Conservation (phyloP, 2,888 invertebrate species). For the Ennomos quercinarius region DNA sequence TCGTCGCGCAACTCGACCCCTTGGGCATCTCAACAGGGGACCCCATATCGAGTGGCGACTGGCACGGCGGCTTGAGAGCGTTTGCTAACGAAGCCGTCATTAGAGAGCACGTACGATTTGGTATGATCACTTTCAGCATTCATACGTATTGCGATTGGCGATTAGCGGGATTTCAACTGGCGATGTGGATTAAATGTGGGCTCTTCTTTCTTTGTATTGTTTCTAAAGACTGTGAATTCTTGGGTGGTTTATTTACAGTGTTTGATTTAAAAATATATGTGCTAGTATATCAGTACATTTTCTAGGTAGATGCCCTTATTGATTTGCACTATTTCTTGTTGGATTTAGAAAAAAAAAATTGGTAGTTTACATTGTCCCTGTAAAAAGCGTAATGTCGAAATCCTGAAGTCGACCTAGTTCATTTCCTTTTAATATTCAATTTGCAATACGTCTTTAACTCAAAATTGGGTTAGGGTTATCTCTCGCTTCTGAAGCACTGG, state of each 20-base stretch:
- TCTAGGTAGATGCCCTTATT: too few species aligned
- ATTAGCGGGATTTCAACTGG: constrained; percentile 61
- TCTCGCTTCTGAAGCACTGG: constrained; percentile 58
- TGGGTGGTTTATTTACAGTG: too few species aligned
- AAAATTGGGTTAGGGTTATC: constrained; percentile 54
- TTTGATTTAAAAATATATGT: too few species aligned
- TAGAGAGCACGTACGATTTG: constrained; percentile 84
- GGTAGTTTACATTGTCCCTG: too few species aligned
- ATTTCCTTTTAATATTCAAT: constrained; percentile 44
- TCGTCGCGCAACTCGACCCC: constrained; percentile 96
- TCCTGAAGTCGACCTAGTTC: constrained; percentile 33
- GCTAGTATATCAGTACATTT: too few species aligned
- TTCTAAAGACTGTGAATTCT: too few species aligned
- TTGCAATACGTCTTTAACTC: constrained; percentile 37
- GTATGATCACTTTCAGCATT: constrained; percentile 65
- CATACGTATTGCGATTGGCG: constrained; percentile 60
- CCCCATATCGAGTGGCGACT: constrained; percentile 80
- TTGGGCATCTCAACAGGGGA: constrained; percentile 93
- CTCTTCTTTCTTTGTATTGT: neutral
- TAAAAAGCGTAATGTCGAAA: constrained; percentile 4
- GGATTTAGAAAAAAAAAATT: too few species aligned
- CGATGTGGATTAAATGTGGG: constrained; percentile 9
- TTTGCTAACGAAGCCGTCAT: constrained; percentile 82
- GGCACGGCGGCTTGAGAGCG: constrained; percentile 80
- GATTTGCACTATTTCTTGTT: too few species aligned